A percentile compares a stretch with the other conserved stretches of the same genome.
Evolutionary conservation across 2,797 vertebrate species (phyloP).

Genomic region (Bradypus variegatus): DNA sequence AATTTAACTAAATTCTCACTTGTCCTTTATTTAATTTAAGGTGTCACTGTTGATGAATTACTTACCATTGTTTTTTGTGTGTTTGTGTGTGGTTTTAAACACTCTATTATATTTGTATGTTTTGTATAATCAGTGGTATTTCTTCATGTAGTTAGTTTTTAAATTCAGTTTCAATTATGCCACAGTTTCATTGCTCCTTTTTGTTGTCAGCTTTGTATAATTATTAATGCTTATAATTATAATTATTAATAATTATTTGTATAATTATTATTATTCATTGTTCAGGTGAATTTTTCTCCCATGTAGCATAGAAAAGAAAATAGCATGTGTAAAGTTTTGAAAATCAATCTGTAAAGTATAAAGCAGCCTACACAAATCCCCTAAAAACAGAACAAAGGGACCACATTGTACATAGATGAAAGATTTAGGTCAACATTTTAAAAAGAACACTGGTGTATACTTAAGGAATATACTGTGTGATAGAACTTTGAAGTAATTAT

Average conservation of each 20-base stretch:
- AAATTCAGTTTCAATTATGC: conserved; percentile 19
- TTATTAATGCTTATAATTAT: conserved; percentile 28
- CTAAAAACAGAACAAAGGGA: not conserved
- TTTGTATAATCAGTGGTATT: conserved; percentile 43
- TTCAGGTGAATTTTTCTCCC: conserved; percentile 2
- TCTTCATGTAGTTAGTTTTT: conserved; percentile 28
- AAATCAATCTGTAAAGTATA: not conserved
- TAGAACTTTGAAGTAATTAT: not conserved
- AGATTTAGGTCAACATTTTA: not conserved
- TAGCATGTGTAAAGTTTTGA: not conserved
- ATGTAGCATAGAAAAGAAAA: conserved; percentile 18
- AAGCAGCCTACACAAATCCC: not conserved
- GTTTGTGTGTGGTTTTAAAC: conserved; percentile 34
- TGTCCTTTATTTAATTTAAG: conserved; percentile 52
- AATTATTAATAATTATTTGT: not conserved
- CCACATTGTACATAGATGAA: not conserved
- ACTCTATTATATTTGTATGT: not conserved
- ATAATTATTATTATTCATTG: conserved; percentile 52
- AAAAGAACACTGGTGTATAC: not conserved
- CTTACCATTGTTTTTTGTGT: conserved; percentile 27
- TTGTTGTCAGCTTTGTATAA: conserved; percentile 38
- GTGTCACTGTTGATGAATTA: conserved; percentile 53
- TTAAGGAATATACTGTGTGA: not conserved
- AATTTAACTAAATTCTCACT: conserved; percentile 38
- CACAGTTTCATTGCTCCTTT: conserved; percentile 53